These are phyloP conservation scores for Andrena marginata DNA, from an alignment of 2,888 invertebrate species.

Conservation along the genomic window DNA sequence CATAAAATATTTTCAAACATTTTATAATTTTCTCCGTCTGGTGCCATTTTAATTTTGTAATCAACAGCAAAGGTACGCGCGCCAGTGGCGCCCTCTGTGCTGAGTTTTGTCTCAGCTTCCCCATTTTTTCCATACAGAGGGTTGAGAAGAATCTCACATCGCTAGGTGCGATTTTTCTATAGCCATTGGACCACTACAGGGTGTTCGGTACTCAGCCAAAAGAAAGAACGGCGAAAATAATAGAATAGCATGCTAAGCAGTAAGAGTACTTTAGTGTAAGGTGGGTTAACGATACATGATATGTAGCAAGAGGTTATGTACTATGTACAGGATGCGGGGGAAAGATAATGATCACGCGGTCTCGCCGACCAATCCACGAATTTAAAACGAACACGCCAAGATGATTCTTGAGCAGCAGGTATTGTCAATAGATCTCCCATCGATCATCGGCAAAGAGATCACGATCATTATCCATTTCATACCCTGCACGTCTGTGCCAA, in stretches of 20 bases:
- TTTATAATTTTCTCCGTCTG: too few relatives aligned
- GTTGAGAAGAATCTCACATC: slow-evolving; percentile 42
- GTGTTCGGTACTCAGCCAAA: slow-evolving; percentile 82
- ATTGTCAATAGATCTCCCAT: neutral
- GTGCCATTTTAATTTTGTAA: too few relatives aligned
- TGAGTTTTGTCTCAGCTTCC: neutral
- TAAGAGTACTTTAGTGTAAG: slow-evolving; percentile 57
- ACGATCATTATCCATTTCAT: neutral
- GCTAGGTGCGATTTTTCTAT: slow-evolving; percentile 39
- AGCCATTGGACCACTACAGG: slow-evolving; percentile 60
- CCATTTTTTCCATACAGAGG: neutral
- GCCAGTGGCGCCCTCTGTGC: too few relatives aligned
- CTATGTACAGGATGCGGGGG: slow-evolving; percentile 29
- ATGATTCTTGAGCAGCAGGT: neutral
- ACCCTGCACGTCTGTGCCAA: slow-evolving; percentile 57
- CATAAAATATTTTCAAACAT: too few relatives aligned
- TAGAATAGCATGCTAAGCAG: slow-evolving; percentile 71
- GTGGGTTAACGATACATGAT: slow-evolving; percentile 66
- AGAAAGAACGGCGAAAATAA: slow-evolving; percentile 76
- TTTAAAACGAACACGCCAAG: neutral
- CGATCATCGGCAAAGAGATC: neutral
- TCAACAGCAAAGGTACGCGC: too few relatives aligned
- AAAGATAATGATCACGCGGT: neutral
- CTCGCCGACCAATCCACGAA: neutral
- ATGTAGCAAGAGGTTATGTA: slow-evolving; percentile 61